Percentiles rank a stretch among this genome's conserved stretches.
These are phyloP conservation scores for Heterocephalus glaber DNA, from an alignment of 2,113 vertebrate genomes.

Conservation along the genomic window DNA sequence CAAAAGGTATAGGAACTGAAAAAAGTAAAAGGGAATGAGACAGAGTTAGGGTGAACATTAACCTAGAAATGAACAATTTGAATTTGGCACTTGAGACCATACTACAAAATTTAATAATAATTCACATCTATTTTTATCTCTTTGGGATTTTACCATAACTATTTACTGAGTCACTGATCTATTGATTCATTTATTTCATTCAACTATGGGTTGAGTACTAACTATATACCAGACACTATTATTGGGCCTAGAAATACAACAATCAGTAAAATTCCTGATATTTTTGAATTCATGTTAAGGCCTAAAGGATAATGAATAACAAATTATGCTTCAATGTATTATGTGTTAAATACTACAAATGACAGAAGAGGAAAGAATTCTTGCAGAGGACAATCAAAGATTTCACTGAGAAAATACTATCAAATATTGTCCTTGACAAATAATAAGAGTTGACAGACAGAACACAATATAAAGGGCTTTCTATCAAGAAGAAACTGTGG, in stretches of 20 bases:
- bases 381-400: not conserved
- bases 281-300: constrained; percentile 30
- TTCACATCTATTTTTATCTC: not conserved
- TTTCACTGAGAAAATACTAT: not conserved
- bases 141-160: not conserved
- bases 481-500: not conserved
- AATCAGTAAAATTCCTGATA: not conserved
- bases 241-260: not conserved
- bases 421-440: not conserved
- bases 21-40: not conserved
- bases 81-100: not conserved
- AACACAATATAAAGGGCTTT: not conserved
- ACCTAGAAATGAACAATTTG: not conserved
- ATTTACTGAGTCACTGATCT: not conserved
- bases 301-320: not conserved
- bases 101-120: not conserved
- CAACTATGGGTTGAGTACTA: not conserved
- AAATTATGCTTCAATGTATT: not conserved
- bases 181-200: constrained; percentile 24
- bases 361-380: not conserved
- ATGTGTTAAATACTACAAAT: not conserved
- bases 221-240: not conserved
- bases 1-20: not conserved
- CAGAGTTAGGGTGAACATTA: not conserved
- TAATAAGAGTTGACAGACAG: not conserved